Conservation (phyloP, 2,888 invertebrate species). For the Rhagium mordax region DNA sequence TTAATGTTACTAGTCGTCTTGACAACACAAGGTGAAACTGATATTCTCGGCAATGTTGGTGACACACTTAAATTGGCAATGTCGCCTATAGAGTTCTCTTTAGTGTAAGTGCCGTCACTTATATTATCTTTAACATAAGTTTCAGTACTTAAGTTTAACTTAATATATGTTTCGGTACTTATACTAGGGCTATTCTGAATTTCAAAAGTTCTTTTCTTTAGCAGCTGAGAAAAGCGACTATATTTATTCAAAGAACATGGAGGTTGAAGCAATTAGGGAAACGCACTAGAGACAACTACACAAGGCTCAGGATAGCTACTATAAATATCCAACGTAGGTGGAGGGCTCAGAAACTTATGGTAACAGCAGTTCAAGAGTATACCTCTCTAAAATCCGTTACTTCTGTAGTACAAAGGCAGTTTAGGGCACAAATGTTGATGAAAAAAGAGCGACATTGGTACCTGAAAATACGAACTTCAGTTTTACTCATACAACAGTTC, state of each 20-base stretch:
- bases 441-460: slow-evolving; percentile 67
- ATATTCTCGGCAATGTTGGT: slow-evolving; percentile 10
- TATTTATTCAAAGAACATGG: slow-evolving; percentile 56
- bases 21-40: not conserved
- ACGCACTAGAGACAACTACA: slow-evolving; percentile 23
- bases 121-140: too few relatives aligned
- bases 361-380: slow-evolving; percentile 25
- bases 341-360: slow-evolving; percentile 37
- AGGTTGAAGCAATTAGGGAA: slow-evolving; percentile 50
- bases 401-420: slow-evolving; percentile 17
- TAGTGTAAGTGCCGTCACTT: too few relatives aligned
- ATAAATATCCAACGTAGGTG: slow-evolving; percentile 44
- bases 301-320: slow-evolving; percentile 36
- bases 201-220: slow-evolving; percentile 21
- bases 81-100: slow-evolving; percentile 44
- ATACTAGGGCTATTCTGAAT: too few relatives aligned
- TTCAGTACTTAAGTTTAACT: too few relatives aligned
- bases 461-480: slow-evolving; percentile 64
- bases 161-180: too few relatives aligned
- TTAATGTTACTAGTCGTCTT: not conserved
- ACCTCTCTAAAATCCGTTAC: slow-evolving; percentile 39
- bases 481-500: slow-evolving; percentile 68
- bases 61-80: slow-evolving; percentile 51
- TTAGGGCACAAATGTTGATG: slow-evolving; percentile 62
- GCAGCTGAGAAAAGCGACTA: too few relatives aligned